These are phyloP conservation scores for Drosophila tani DNA, from an alignment of 1,140 invertebrate species.

Conservation along the genomic window DNA sequence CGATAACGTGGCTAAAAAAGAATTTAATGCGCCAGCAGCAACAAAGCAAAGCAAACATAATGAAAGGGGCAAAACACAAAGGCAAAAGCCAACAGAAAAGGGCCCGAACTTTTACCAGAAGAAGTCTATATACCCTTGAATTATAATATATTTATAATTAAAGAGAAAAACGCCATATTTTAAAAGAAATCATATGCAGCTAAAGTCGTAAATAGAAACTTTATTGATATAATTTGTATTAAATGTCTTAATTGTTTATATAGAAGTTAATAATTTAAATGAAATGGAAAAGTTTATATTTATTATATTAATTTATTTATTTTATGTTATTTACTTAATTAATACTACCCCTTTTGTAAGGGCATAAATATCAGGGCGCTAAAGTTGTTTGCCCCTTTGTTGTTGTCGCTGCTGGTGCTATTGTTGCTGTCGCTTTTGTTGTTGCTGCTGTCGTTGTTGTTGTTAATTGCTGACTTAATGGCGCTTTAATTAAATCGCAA, in stretches of 20 bases:
- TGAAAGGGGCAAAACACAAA: constrained; percentile 14
- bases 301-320: no score
- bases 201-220: no score
- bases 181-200: no score
- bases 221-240: no score
- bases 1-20: constrained; percentile 37
- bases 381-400: constrained; percentile 58
- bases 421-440: constrained; percentile 23
- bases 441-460: constrained; percentile 40
- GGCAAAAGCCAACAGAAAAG: constrained; percentile 24
- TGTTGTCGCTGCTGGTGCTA: constrained; percentile 32
- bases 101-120: no score
- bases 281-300: no score
- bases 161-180: no score
- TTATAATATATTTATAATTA: no score
- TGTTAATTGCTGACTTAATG: constrained; percentile 82
- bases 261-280: no score
- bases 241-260: no score
- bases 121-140: background rate
- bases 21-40: constrained; percentile 46
- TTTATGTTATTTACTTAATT: no score
- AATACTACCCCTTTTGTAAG: background rate
- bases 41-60: constrained; percentile 30
- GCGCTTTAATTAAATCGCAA: constrained; percentile 81
- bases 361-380: constrained; percentile 16